Conservation (phyloP, 2,797 vertebrate species). For the Kryptolebias ocellatus region DNA sequence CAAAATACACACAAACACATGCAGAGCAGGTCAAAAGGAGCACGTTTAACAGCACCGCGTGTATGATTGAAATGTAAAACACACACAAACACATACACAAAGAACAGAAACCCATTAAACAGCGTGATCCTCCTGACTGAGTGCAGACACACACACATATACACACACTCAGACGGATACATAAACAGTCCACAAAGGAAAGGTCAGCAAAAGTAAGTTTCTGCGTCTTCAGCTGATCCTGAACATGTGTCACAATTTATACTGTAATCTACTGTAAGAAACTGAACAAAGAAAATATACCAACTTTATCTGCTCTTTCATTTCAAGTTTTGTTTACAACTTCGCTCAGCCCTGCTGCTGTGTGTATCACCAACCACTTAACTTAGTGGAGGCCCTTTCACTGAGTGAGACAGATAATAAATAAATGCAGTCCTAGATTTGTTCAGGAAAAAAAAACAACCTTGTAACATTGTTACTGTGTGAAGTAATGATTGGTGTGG, state of each 20-base stretch:
- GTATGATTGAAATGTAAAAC: slow-evolving; percentile 19
- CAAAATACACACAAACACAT: slow-evolving; percentile 57
- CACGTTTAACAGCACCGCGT: slow-evolving; percentile 35
- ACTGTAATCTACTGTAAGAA: slow-evolving; percentile 74
- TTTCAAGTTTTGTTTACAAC: slow-evolving; percentile 70
- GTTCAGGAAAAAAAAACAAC: slow-evolving; percentile 1
- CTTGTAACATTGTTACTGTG: slow-evolving; percentile 5
- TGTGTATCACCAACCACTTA: slow-evolving; percentile 17
- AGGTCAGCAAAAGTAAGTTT: slow-evolving; percentile 68
- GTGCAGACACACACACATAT: slow-evolving; percentile 49
- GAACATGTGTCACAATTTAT: slow-evolving; percentile 79
- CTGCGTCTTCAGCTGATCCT: slow-evolving; percentile 77
- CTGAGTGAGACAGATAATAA: slow-evolving; percentile 12
- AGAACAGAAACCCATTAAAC: slow-evolving; percentile 52
- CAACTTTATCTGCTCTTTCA: slow-evolving; percentile 46
- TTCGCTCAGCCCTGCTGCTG: slow-evolving; percentile 15
- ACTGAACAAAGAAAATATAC: slow-evolving; percentile 73
- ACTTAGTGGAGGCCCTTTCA: slow-evolving; percentile 15
- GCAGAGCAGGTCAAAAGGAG: slow-evolving; percentile 35
- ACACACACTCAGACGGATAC: slow-evolving; percentile 51
- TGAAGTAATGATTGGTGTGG: not conserved
- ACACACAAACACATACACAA: slow-evolving; percentile 34
- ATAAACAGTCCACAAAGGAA: slow-evolving; percentile 62
- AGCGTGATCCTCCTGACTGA: slow-evolving; percentile 43
- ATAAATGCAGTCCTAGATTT: slow-evolving; percentile 13